Percentiles rank a stretch among this genome's conserved stretches.
phyloP scores from a whole-genome alignment of 2,797 vertebrate genomes.

The Fistularia tabacaria region DNA sequence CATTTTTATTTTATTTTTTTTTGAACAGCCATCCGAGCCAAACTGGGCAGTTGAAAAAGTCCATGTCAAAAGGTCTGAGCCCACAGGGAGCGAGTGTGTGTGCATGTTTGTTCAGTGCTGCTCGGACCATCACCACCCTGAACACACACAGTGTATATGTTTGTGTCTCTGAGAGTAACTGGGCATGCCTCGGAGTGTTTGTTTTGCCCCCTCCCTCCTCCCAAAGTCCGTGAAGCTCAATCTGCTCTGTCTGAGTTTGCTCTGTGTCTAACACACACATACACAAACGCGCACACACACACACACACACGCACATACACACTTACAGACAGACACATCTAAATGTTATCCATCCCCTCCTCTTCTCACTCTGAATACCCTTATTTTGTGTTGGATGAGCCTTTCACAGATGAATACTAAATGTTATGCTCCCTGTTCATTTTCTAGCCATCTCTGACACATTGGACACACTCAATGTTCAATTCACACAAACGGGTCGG shows the following conservation, averaged over 20 bases:
- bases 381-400: neutral
- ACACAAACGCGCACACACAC: slow-evolving; percentile 18
- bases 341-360: slow-evolving; percentile 7
- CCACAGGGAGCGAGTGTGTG: slow-evolving; percentile 6
- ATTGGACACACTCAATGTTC: neutral
- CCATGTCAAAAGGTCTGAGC: slow-evolving; percentile 32
- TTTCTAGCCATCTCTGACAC: neutral
- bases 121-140: slow-evolving; percentile 17
- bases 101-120: slow-evolving; percentile 22
- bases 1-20: slow-evolving; percentile 15
- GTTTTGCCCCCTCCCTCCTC: slow-evolving; percentile 48
- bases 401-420: slow-evolving; percentile 15
- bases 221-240: slow-evolving; percentile 57
- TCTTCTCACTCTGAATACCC: slow-evolving; percentile 9
- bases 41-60: slow-evolving; percentile 30
- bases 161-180: slow-evolving; percentile 47
- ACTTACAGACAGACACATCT: slow-evolving; percentile 15
- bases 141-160: slow-evolving; percentile 44
- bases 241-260: slow-evolving; percentile 61
- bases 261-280: slow-evolving; percentile 47
- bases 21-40: slow-evolving; percentile 12
- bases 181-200: slow-evolving; percentile 52
- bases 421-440: neutral
- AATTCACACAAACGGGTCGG: slow-evolving; percentile 30
- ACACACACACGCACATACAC: slow-evolving; percentile 12